Base-by-base conservation (phyloP, 1,140 invertebrate genomes). In the Chymomyza costata region DNA sequence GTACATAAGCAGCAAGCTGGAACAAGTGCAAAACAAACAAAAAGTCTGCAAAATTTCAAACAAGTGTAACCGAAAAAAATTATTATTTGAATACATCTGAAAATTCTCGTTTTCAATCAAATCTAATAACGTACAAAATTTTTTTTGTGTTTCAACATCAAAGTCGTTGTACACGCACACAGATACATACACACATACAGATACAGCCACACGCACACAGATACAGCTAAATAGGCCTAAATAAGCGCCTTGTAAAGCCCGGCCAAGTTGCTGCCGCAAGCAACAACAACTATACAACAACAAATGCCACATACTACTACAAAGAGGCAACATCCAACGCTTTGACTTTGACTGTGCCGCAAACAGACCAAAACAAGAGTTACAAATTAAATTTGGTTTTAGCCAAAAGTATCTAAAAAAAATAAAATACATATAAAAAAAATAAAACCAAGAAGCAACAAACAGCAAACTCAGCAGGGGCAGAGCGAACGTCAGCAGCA, bases 371-470 rank as follows among this genome's bases (percentile, higher is more conserved):
- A 50, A 49, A 37, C 13, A 52, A 35, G 30, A 78, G 63, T 78
- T 78, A 76, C 73, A 78, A 78, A 78, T 67, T 71, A 66, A 78
- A 78, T 78, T 78, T 78, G 66, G 71, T 78, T 78, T 71, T 80
- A 78, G 71, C 66, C 73, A 63, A 55, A 78, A n/a, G n/a, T n/a
- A n/a, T n/a, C n/a, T n/a, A n/a, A n/a, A n/a, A n/a, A n/a, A n/a
- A n/a, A n/a, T n/a, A n/a, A n/a, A n/a, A n/a, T n/a, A n/a, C n/a
- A n/a, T n/a, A n/a, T n/a, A n/a, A n/a, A n/a, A n/a, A n/a, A n/a
- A n/a, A n/a, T n/a, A n/a, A n/a, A n/a, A n/a, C n/a, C n/a, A n/a
- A 78, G 45, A 40, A 51, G 58, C 40, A 61, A 55, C 31, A 53
- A 46, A 37, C 37, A 73, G 37, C 63, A 51, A 25, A 31, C 28